These are phyloP conservation scores for Acipenser ruthenus DNA, from an alignment of 2,797 vertebrate genomes.

Conservation along the genomic window DNA sequence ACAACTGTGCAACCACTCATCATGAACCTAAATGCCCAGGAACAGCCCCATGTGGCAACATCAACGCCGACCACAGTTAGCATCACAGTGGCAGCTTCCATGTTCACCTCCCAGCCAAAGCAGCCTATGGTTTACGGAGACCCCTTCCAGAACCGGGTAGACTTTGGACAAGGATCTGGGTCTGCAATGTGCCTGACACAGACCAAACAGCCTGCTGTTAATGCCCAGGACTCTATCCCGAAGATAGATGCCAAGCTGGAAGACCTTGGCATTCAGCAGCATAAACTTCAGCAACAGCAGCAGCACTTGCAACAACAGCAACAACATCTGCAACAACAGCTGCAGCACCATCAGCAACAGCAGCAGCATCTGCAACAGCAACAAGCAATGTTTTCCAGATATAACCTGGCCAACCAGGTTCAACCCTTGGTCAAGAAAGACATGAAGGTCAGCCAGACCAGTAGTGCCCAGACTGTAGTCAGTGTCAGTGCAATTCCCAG, in stretches of 20 bases:
- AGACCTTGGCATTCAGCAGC: constrained; percentile 69
- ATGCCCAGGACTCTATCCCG: constrained; percentile 47
- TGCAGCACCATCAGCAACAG: constrained; percentile 61
- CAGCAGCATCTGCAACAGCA: constrained; percentile 47
- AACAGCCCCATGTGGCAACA: constrained; percentile 76
- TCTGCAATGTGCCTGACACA: constrained; percentile 87
- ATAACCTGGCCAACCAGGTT: constrained; percentile 80
- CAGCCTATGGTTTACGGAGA: constrained; percentile 87
- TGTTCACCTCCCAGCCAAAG: constrained; percentile 83
- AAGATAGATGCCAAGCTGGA: constrained; percentile 73
- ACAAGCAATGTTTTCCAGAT: constrained; percentile 81
- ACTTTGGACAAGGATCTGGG: constrained; percentile 85
- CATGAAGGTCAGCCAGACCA: constrained; percentile 69
- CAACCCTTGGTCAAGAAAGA: constrained; percentile 82
- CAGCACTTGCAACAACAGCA: constrained; percentile 62
- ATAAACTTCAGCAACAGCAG: constrained; percentile 65
- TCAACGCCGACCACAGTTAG: constrained; percentile 77
- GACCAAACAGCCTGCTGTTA: constrained; percentile 63
- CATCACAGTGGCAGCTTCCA: constrained; percentile 79
- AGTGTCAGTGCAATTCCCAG: constrained; percentile 65
- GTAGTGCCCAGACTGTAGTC: constrained; percentile 52
- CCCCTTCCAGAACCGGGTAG: constrained; percentile 85
- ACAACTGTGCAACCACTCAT: constrained; percentile 88
- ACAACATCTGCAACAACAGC: constrained; percentile 60
- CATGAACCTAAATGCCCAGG: constrained; percentile 93